Evolutionary conservation across 2,113 vertebrate species (phyloP), one percentile per base, ranked within the genome.

Genomic region (Cairina moschata): DNA sequence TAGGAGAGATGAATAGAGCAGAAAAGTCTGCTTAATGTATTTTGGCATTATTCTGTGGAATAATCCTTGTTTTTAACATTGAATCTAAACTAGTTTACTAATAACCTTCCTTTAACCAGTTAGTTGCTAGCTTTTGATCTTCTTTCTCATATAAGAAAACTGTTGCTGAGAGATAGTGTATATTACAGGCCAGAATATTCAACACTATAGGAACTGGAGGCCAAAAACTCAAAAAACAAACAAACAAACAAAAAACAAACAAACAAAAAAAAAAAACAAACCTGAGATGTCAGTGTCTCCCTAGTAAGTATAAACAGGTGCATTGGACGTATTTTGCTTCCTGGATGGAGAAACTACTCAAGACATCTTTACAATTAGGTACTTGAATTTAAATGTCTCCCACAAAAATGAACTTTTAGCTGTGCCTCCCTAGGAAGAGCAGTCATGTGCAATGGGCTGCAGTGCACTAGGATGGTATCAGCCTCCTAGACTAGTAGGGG

Each of bases 11-110:
- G 7, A 81, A 46, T 76, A 69, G 92, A 91, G 75, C 25, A 68
- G 52, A 86, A 74, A 20, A 83, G 81, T 66, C 88, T 90, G 38
- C 68, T 81, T 93, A 88, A 92, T 86, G 68, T 76, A 42, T 88
- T 93, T 97, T 62, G 74, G 38, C 42, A 36, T 94, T 95, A 62
- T 67, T 84, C 76, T 80, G 65, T 90, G 65, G 56, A 72, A 25
- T 88, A 93, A 86, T 90, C 68, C 52, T 76, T 82, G 48, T 1
- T 86, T 88, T 86, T 86, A 91, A 73, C 94, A 90, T 69, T 58
- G 44, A 72, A 58, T 81, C 90, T 86, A 68, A 88, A 46, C 42
- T 60, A 22, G 29, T 72, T 92, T 75, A 66, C 77, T 88, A 75
- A 46, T 71, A 88, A 90, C 46, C 78, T 80, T 48, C 32, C 36